Evolutionary conservation across 2,888 invertebrate genomes (phyloP).

Genomic region (Pollenia griseotomentosa): DNA sequence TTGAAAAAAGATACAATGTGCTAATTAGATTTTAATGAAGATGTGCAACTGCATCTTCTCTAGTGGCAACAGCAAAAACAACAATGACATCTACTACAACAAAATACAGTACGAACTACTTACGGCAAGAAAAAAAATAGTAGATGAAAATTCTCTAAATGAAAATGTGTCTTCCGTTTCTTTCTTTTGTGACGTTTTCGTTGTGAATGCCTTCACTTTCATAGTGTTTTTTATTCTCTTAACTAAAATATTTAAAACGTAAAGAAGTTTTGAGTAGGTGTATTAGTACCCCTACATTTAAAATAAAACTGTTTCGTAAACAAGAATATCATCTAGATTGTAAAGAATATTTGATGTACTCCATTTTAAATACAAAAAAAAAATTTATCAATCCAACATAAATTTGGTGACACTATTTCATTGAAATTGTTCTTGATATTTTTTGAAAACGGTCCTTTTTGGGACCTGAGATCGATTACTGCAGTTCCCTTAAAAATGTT

Average conservation of each 20-base stretch:
- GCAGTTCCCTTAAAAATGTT: too few species aligned
- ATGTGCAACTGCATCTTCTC: slow-evolving; percentile 77
- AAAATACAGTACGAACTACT: slow-evolving; percentile 3
- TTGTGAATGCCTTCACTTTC: slow-evolving; percentile 43
- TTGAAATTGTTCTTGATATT: too few species aligned
- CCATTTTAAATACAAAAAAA: too few species aligned
- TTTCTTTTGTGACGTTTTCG: slow-evolving; percentile 42
- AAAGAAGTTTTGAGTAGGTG: background rate
- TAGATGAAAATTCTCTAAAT: slow-evolving; percentile 39
- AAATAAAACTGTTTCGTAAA: too few species aligned
- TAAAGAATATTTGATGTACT: too few species aligned
- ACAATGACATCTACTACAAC: slow-evolving; percentile 27
- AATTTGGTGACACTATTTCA: too few species aligned
- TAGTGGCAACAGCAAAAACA: slow-evolving; percentile 42
- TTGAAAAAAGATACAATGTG: slow-evolving; percentile 76
- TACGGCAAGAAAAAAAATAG: background rate
- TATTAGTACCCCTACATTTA: background rate
- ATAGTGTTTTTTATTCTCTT: slow-evolving; percentile 34
- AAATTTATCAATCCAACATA: too few species aligned
- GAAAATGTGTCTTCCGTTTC: slow-evolving; percentile 61
- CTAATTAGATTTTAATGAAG: slow-evolving; percentile 83
- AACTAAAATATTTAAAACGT: background rate
- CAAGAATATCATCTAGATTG: too few species aligned
- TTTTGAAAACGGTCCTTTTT: too few species aligned
- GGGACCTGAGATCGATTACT: too few species aligned